phyloP scores from a whole-genome alignment of 1,140 invertebrate species.

The Heliconius hewitsoni region DNA sequence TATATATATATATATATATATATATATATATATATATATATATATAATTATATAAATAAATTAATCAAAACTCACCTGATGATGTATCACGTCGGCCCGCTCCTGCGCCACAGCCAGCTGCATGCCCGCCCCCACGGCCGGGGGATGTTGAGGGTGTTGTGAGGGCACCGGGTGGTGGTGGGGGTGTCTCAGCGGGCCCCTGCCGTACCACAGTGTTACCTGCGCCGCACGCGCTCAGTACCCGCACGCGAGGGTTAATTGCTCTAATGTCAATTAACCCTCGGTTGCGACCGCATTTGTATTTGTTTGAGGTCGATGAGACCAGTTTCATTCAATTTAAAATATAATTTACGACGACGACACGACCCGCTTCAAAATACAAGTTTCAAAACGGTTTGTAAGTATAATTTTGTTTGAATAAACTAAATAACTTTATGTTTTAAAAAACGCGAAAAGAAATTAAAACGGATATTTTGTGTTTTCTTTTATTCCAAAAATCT shows the following conservation, averaged over 20 bases:
- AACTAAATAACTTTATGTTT: too few relatives aligned
- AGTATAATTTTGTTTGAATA: too few relatives aligned
- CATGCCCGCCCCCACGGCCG: slow-evolving; percentile 2
- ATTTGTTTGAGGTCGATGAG: background rate
- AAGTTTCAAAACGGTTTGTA: too few relatives aligned
- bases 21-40: background rate
- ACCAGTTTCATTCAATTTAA: background rate
- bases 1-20: too few relatives aligned
- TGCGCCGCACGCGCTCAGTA: slow-evolving; percentile 51
- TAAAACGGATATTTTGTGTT: too few relatives aligned
- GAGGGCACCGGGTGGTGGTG: slow-evolving; percentile 17
- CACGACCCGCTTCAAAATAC: background rate
- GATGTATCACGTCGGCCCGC: background rate
- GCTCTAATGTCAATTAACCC: slow-evolving; percentile 53
- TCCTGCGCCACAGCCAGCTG: slow-evolving; percentile 4
- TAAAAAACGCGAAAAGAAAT: too few relatives aligned
- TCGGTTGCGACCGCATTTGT: slow-evolving; percentile 27
- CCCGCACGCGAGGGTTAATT: slow-evolving; percentile 52
- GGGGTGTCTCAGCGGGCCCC: slow-evolving; percentile 45
- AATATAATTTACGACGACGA: too few relatives aligned
- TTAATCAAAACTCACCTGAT: background rate
- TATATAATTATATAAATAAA: background rate
- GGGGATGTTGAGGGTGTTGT: slow-evolving; percentile 12
- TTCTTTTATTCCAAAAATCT: too few relatives aligned
- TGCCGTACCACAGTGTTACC: slow-evolving; percentile 45